Conservation (phyloP, 2,888 invertebrate genomes). For the Adineta ricciae region DNA sequence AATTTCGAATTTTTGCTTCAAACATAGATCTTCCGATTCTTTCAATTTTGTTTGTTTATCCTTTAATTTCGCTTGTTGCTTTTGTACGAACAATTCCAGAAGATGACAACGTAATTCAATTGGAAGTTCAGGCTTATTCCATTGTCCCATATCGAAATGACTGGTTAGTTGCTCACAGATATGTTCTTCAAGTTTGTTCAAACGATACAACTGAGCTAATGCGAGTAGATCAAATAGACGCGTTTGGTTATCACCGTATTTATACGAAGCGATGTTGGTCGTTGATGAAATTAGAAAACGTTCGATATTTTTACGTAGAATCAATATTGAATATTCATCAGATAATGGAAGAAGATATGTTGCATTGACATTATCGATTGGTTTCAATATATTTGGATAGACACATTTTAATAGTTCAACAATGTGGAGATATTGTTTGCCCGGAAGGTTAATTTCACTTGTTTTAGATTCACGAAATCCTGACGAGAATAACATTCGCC, state of each 20-base stretch:
- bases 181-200: background rate
- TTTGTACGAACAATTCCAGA: background rate
- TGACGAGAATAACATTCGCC: background rate
- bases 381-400: background rate
- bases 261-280: background rate
- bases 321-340: background rate
- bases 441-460: background rate
- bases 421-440: background rate
- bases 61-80: background rate
- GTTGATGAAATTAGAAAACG: background rate
- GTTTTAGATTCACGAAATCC: constrained; percentile 3
- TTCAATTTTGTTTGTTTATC: background rate
- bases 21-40: background rate
- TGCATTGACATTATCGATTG: background rate
- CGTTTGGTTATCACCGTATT: background rate
- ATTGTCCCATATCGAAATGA: background rate
- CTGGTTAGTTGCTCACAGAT: background rate
- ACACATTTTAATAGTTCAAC: background rate
- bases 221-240: background rate
- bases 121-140: background rate
- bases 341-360: background rate
- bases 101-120: background rate
- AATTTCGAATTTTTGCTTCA: background rate
- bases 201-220: background rate
- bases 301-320: background rate